Evolutionary conservation across 1,140 invertebrate species (phyloP).

Genomic region (Pogonognathellus flavescens): DNA sequence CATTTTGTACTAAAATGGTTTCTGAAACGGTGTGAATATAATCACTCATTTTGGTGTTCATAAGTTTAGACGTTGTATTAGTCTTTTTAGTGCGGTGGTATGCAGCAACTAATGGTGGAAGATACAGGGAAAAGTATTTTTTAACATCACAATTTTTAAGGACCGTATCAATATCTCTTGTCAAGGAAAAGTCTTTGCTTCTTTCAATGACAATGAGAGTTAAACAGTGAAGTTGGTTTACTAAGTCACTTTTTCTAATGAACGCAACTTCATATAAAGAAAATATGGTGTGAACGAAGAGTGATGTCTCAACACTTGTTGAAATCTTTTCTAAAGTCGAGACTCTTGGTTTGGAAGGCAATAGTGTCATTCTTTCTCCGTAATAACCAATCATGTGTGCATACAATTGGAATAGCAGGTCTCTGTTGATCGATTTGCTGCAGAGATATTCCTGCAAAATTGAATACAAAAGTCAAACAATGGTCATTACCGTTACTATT

Average conservation of each 20-base stretch:
- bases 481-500: too few species aligned
- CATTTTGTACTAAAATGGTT: not conserved
- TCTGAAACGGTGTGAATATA: not conserved
- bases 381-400: not conserved
- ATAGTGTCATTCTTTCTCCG: constrained; percentile 13
- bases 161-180: not conserved
- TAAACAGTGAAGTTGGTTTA: not conserved
- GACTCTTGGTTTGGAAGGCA: not conserved
- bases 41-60: not conserved
- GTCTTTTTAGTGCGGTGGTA: not conserved
- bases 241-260: not conserved
- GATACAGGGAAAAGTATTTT: constrained; percentile 4
- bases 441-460: not conserved
- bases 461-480: too few species aligned
- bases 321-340: not conserved
- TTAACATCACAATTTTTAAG: not conserved
- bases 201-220: not conserved
- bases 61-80: not conserved
- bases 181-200: not conserved
- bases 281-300: not conserved
- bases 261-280: not conserved
- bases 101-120: not conserved
- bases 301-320: not conserved
- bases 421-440: too few species aligned
- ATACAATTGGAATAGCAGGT: not conserved